A percentile compares a stretch with the other conserved stretches of the same genome.
Conservation (phyloP, 2,888 invertebrate species). For the Trilocha varians region DNA sequence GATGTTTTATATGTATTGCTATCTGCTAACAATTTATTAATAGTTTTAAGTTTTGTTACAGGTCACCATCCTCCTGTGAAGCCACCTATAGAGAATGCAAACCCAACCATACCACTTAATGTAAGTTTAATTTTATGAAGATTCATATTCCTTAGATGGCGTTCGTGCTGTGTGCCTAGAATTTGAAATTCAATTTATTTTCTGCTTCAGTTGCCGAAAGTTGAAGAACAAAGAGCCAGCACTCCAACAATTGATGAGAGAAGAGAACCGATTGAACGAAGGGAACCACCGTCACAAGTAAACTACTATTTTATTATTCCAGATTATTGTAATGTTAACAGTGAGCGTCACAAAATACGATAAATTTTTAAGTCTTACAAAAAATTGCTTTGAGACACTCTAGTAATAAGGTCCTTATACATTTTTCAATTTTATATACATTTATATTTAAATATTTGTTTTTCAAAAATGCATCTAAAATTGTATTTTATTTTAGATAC, state of each 20-base stretch:
- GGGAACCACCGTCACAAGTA: conserved; percentile 56
- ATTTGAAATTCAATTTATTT: conserved; percentile 6
- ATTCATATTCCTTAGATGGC: not conserved
- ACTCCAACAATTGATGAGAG: conserved; percentile 81
- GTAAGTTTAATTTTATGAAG: conserved; percentile 24
- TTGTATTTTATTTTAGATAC: conserved; percentile 24
- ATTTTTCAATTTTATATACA: no score
- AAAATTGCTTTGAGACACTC: no score
- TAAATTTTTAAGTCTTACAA: no score
- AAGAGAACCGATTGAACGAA: conserved; percentile 62
- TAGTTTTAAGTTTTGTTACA: conserved; percentile 33
- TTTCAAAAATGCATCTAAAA: no score
- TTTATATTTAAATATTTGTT: no score
- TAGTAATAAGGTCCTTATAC: no score
- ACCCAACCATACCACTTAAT: conserved; percentile 32
- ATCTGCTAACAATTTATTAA: conserved; percentile 3
- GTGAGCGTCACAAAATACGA: no score
- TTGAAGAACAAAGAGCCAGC: conserved; percentile 77
- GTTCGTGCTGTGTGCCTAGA: no score
- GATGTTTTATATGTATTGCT: conserved; percentile 6
- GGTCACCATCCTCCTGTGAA: conserved; percentile 46
- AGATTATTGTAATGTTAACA: not conserved
- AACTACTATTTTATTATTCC: not conserved
- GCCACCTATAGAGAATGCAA: conserved; percentile 55
- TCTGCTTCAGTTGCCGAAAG: conserved; percentile 38